A percentile compares a stretch with the other conserved stretches of the same genome.
phyloP scores from a whole-genome alignment of 2,888 invertebrate genomes.

The Caenorhabditis sp. region DNA sequence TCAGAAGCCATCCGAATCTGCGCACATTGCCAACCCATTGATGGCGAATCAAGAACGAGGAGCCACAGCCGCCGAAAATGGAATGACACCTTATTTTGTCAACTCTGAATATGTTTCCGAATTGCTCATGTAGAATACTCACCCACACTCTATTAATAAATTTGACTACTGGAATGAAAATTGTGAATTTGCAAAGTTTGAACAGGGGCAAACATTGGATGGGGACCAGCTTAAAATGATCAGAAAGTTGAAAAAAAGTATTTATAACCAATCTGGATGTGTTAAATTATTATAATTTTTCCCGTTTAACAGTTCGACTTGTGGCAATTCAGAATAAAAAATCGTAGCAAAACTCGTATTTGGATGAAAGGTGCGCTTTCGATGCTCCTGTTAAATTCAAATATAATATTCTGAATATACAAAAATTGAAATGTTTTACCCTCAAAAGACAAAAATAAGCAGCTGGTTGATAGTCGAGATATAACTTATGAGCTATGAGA shows the following conservation, averaged over 20 bases:
- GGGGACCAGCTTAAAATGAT: no score
- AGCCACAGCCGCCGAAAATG: slow-evolving; percentile 12
- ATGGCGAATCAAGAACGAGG: slow-evolving; percentile 4
- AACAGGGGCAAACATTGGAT: no score
- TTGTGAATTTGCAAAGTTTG: no score
- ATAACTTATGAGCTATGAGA: slow-evolving; percentile 51
- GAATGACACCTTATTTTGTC: slow-evolving; percentile 34
- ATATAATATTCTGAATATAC: no score
- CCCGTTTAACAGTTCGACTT: slow-evolving; percentile 31
- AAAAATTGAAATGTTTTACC: slow-evolving; percentile 21
- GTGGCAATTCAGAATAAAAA: slow-evolving; percentile 33
- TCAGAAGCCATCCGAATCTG: slow-evolving; percentile 1
- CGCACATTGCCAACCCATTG: background rate
- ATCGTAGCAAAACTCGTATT: slow-evolving; percentile 12
- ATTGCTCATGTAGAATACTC: slow-evolving; percentile 22
- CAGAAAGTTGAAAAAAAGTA: no score
- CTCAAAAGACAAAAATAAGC: slow-evolving; percentile 47
- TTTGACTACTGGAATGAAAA: background rate
- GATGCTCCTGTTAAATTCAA: slow-evolving; percentile 46
- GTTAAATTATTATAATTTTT: no score
- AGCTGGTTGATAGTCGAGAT: slow-evolving; percentile 43
- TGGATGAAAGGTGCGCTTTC: slow-evolving; percentile 17
- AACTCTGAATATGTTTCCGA: slow-evolving; percentile 44
- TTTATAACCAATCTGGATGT: no score
- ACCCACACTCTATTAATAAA: background rate